Evolutionary conservation across 2,888 invertebrate species (phyloP), one percentile per base, ranked within the genome.

Genomic region (Nomada hirtipes): DNA sequence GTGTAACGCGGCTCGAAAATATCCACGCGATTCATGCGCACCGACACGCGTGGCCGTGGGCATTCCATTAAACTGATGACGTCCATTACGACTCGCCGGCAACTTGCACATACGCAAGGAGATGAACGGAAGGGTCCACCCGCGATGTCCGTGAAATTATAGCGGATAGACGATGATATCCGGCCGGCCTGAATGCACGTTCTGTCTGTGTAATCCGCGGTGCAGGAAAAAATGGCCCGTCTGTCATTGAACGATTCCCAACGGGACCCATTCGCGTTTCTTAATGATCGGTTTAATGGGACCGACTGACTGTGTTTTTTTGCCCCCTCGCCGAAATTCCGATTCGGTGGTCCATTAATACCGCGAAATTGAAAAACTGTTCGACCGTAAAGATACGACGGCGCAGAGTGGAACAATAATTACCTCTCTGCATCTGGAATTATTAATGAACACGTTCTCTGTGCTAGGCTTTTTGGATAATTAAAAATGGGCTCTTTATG

Each of bases 21-120:
- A 53, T 15, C 11, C 29, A 9, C 29, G 64, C 57, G 53, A 82
- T 80, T 83, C 65, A 63, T 67, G 76, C 36, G 47, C 42, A 11
- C n/a, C 52, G n/a, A 47, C 65, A 29, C 50, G 15, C 72, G n/a
- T 26, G 29, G 23, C 26, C 67, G 23, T 55, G 53, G 71, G 77
- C 55, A 55, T 79, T 75, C 82, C 84, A 85, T 85, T 85, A 85
- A 76, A 84, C 84, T 77, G 84, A 85, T 82, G 76, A 67, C 76
- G 61, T 84, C 82, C 84, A 85, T 85, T 84, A 79, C 60, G 53
- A 65, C 74, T 76, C 76, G 60, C 60, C 47, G 29, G 55, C 63
- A 71, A 76, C 82, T 79, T 74, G 64, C 67, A 68, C 61, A 71
- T 52, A 70, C 61, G 42, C 57, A 36, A 10, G 26, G 76, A 81